phyloP scores from a whole-genome alignment of 2,797 vertebrate genomes.

The Meriones psammophilus region DNA sequence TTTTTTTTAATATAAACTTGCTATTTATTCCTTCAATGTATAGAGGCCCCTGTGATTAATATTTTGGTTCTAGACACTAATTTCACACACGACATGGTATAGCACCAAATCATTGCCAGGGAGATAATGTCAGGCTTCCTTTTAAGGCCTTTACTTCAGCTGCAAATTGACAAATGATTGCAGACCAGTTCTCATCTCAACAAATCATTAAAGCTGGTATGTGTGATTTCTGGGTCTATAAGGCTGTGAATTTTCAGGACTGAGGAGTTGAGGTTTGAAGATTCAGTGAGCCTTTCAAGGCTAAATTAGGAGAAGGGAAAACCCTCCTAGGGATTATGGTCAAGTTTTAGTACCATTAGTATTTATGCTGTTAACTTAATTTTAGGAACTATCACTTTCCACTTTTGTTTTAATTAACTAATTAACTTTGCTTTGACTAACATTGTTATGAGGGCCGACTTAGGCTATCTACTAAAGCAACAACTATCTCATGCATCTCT shows the following conservation, averaged over 20 bases:
- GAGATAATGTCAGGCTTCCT: constrained; percentile 82
- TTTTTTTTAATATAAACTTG: constrained; percentile 82
- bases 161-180: constrained; percentile 81
- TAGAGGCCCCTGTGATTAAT: constrained; percentile 87
- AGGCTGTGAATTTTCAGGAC: constrained; percentile 51
- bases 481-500: neutral
- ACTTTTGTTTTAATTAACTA: constrained; percentile 73
- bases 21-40: constrained; percentile 87
- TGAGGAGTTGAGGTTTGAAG: neutral
- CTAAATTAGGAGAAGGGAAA: constrained; percentile 55
- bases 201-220: constrained; percentile 78
- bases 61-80: constrained; percentile 87
- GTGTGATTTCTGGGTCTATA: constrained; percentile 74
- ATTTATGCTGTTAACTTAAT: constrained; percentile 45
- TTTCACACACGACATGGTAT: constrained; percentile 78
- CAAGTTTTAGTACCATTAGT: constrained; percentile 34
- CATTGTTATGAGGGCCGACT: constrained; percentile 31
- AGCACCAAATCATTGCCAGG: constrained; percentile 84
- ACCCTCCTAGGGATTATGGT: constrained; percentile 39
- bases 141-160: constrained; percentile 82
- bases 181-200: constrained; percentile 82
- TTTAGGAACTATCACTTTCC: constrained; percentile 72
- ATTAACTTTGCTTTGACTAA: constrained; percentile 70
- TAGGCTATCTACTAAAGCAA: constrained; percentile 31
- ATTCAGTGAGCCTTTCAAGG: neutral